Conservation (phyloP, 2,113 vertebrate species). For the Barbus barbus region DNA sequence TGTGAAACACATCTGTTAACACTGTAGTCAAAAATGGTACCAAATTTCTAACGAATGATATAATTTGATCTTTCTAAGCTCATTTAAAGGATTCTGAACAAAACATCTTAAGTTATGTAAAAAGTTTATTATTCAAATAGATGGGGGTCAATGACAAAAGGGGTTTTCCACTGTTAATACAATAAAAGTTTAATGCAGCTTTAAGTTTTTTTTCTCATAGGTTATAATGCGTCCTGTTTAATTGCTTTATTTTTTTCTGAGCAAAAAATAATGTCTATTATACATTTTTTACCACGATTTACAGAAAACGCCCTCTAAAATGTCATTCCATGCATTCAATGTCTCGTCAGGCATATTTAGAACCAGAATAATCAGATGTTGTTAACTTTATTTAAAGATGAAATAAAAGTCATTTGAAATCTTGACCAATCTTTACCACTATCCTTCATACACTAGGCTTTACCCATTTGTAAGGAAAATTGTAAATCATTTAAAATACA, state of each 20-base stretch:
- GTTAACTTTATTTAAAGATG: too few species aligned
- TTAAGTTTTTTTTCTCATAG: too few species aligned
- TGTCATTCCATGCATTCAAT: not conserved
- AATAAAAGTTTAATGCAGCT: too few species aligned
- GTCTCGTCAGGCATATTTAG: not conserved
- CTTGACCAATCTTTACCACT: too few species aligned
- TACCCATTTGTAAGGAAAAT: too few species aligned
- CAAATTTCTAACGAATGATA: not conserved
- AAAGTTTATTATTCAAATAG: not conserved
- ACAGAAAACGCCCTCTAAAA: not conserved
- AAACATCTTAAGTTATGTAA: not conserved
- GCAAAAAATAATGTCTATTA: not conserved
- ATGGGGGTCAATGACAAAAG: too few species aligned
- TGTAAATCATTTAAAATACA: too few species aligned
- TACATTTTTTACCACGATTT: not conserved
- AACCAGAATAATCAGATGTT: not conserved
- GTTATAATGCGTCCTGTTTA: too few species aligned
- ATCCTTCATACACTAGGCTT: too few species aligned
- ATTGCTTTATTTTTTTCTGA: too few species aligned
- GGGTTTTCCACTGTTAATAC: too few species aligned
- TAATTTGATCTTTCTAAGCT: not conserved
- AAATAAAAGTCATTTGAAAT: too few species aligned
- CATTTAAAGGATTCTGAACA: not conserved
- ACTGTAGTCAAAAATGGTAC: not conserved
- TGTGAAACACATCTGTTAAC: not conserved